Evolutionary conservation across 2,888 invertebrate genomes (phyloP), one percentile per base, ranked within the genome.

Genomic region (Heterodera filipjevi): DNA sequence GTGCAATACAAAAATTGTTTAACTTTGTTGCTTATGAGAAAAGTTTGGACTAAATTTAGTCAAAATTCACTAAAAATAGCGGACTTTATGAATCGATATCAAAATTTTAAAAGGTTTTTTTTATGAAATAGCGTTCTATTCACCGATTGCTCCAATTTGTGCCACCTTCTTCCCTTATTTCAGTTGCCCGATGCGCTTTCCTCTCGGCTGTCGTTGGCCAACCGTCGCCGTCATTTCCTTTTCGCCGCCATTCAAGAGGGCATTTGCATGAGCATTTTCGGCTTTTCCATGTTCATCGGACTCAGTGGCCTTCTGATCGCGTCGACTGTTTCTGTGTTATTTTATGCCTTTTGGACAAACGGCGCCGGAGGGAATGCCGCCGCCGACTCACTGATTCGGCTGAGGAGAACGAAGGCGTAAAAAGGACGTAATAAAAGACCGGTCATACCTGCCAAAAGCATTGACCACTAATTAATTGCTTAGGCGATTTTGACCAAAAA

Each of bases 231-330:
- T 30, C 39, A 70, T 12, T n/a, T 70, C 59, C 77, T 53, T 27
- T 74, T 71, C 53, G 68, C 71, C 35, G 73, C 78, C 68, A 64
- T 76, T 53, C 78, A 83, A 66, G 74, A 79, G 66, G 83, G 81
- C 44, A 72, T 82, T 35, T 82, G 82, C 81, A 79, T 84, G 77
- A 80, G 77, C 59, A 71, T 77, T 39, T 84, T 82, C 66, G 83
- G 83, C 74, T 75, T 84, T 71, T 80, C 80, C 71, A 59, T 79
- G 76, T 81, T 84, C 79, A 72, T 82, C 66, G 83, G 84, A 27
- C 72, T 79, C 27, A 79, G 79, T 49, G 81, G 82, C 32, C 68
- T 78, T 35, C 33, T 84, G 71, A 32, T 82, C 49, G 77, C 82
- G 22, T 76, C 82, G n/a, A 75, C 81, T 19, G 59, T 84, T 66